Percentiles rank a stretch among this genome's conserved stretches.
Conservation (phyloP, 2,797 vertebrate species). For the Nannoperca obscura region DNA sequence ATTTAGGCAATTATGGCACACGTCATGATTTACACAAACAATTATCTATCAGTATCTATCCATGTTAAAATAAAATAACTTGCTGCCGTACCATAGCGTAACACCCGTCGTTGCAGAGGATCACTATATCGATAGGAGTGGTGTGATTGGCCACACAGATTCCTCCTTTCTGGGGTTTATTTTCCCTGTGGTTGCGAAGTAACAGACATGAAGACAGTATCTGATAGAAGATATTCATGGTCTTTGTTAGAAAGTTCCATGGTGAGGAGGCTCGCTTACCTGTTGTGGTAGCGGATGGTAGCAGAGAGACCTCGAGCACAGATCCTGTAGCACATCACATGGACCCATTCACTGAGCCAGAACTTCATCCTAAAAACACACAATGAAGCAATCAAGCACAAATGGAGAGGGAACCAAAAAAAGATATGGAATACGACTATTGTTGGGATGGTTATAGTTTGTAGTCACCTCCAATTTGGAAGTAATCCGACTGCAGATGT, state of each 20-base stretch:
- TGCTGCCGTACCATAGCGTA: constrained; percentile 92
- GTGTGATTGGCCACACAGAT: constrained; percentile 99
- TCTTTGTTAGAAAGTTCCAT: neutral
- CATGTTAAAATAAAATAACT: neutral
- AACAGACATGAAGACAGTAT: constrained; percentile 5
- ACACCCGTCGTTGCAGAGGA: constrained; percentile 95
- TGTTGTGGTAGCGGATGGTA: constrained; percentile 93
- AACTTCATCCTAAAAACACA: constrained; percentile 86
- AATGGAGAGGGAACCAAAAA: neutral
- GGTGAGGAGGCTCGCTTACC: constrained; percentile 78
- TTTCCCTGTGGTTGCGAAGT: constrained; percentile 85
- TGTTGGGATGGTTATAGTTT: neutral
- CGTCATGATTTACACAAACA: neutral
- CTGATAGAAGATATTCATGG: neutral
- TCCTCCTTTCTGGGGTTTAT: constrained; percentile 94
- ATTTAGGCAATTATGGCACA: neutral
- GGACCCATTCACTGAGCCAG: constrained; percentile 94
- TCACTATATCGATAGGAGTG: constrained; percentile 94
- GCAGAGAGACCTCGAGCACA: constrained; percentile 95
- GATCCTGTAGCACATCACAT: constrained; percentile 95
- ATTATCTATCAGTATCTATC: neutral
- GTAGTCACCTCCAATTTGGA: constrained; percentile 89
- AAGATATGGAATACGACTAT: neutral
- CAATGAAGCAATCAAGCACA: neutral
- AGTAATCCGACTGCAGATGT: constrained; percentile 92